A percentile compares a stretch with the other conserved stretches of the same genome.
phyloP scores from a whole-genome alignment of 2,113 vertebrate genomes.

The Thermophis baileyi region DNA sequence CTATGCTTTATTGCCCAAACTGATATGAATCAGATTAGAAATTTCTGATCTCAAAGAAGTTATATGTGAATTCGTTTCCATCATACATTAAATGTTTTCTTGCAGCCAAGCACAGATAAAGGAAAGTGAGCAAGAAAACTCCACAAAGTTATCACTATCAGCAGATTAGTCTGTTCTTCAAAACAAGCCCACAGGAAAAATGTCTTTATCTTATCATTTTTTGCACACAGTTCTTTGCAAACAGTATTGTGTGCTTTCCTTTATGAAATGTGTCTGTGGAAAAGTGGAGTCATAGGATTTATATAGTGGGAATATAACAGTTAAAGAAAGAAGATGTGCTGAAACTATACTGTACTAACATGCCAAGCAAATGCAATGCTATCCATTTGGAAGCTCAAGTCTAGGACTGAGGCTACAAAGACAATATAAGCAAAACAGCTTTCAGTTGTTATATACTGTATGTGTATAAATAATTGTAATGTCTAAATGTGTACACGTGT shows the following conservation, averaged over 20 bases:
- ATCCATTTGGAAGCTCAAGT: background rate
- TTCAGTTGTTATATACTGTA: background rate
- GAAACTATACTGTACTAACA: background rate
- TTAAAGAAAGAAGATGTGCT: background rate
- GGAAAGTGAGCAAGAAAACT: slow-evolving; percentile 34
- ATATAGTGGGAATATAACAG: background rate
- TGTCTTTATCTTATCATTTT: slow-evolving; percentile 56
- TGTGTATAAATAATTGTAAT: background rate
- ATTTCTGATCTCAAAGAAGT: slow-evolving; percentile 46
- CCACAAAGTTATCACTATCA: slow-evolving; percentile 28
- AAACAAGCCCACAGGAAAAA: slow-evolving; percentile 53
- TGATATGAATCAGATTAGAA: slow-evolving; percentile 5
- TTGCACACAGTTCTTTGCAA: slow-evolving; percentile 39
- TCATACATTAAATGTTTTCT: slow-evolving; percentile 35
- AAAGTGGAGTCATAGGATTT: slow-evolving; percentile 34
- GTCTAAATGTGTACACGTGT: background rate
- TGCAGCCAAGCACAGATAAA: slow-evolving; percentile 29
- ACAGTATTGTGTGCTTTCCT: slow-evolving; percentile 46
- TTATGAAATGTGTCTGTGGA: slow-evolving; percentile 27
- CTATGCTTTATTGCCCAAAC: slow-evolving; percentile 42
- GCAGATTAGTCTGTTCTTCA: slow-evolving; percentile 18
- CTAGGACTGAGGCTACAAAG: background rate
- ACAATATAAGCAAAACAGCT: background rate
- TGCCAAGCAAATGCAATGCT: background rate
- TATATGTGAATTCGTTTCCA: slow-evolving; percentile 41